Percentiles rank a stretch among this genome's conserved stretches.
These are phyloP conservation scores for Paraplagusia blochii DNA, from an alignment of 2,113 vertebrate genomes.

Conservation along the genomic window DNA sequence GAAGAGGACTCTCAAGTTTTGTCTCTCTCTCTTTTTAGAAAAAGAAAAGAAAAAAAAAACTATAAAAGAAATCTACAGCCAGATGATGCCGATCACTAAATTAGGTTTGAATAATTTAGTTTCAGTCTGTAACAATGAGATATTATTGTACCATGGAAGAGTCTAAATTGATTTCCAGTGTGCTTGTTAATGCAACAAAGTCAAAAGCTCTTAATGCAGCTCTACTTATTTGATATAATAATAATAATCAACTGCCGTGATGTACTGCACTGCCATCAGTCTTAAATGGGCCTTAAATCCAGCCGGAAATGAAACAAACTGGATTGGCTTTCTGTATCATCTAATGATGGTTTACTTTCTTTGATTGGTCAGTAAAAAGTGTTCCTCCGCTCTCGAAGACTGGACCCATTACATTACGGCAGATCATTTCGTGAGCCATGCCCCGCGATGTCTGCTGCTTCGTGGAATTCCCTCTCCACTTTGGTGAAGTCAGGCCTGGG, in stretches of 20 bases:
- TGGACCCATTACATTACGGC: slow-evolving; percentile 65
- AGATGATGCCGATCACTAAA: slow-evolving; percentile 29
- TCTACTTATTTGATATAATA: slow-evolving; percentile 57
- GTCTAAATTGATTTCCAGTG: slow-evolving; percentile 45
- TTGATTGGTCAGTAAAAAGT: slow-evolving; percentile 72
- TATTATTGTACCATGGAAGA: slow-evolving; percentile 29
- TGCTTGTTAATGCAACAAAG: slow-evolving; percentile 53
- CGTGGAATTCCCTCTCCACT: slow-evolving; percentile 64
- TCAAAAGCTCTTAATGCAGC: slow-evolving; percentile 59
- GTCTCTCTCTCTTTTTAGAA: neutral
- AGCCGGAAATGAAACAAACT: slow-evolving; percentile 67
- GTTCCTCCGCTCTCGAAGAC: slow-evolving; percentile 54
- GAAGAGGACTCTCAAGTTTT: no score
- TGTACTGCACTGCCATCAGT: slow-evolving; percentile 42
- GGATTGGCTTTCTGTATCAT: slow-evolving; percentile 56
- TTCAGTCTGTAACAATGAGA: slow-evolving; percentile 36
- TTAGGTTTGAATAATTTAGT: slow-evolving; percentile 46
- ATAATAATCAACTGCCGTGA: slow-evolving; percentile 64
- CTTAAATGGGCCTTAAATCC: slow-evolving; percentile 55
- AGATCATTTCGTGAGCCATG: slow-evolving; percentile 69
- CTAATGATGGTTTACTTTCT: slow-evolving; percentile 60
- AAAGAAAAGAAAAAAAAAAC: neutral
- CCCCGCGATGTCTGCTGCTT: slow-evolving; percentile 41
- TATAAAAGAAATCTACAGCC: slow-evolving; percentile 14
- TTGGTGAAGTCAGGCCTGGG: slow-evolving; percentile 46